Evolutionary conservation across 2,888 invertebrate genomes (phyloP).

Genomic region (Shargacucullia verbasci): DNA sequence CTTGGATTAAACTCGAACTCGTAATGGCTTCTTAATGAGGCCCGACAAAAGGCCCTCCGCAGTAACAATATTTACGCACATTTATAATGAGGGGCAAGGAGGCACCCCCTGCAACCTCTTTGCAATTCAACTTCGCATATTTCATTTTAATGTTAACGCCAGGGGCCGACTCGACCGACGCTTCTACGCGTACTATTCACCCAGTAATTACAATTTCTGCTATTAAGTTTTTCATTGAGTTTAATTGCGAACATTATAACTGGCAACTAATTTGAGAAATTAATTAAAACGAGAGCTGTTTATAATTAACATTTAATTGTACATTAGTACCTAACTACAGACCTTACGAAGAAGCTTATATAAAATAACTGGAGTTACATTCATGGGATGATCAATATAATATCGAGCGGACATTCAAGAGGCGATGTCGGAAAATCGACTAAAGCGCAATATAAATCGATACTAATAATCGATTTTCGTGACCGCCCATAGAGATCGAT

Average conservation of each 20-base stretch:
- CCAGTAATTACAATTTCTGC: slow-evolving; percentile 55
- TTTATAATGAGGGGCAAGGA: slow-evolving; percentile 73
- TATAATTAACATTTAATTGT: slow-evolving; percentile 82
- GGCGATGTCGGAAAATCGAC: slow-evolving; percentile 20
- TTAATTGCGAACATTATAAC: slow-evolving; percentile 49
- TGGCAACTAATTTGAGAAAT: slow-evolving; percentile 31
- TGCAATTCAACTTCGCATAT: slow-evolving; percentile 68
- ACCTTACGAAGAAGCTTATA: slow-evolving; percentile 75
- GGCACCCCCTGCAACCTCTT: slow-evolving; percentile 53
- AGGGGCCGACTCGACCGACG: slow-evolving; percentile 17
- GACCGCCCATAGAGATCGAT: slow-evolving; percentile 30
- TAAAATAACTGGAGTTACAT: slow-evolving; percentile 67
- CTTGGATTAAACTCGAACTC: slow-evolving; percentile 61
- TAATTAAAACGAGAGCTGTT: slow-evolving; percentile 55
- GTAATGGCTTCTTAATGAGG: slow-evolving; percentile 81
- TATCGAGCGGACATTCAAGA: slow-evolving; percentile 35
- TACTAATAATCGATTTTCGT: slow-evolving; percentile 22
- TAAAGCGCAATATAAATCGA: slow-evolving; percentile 8
- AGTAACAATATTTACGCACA: slow-evolving; percentile 78
- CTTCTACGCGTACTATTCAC: slow-evolving; percentile 25
- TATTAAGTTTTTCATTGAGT: slow-evolving; percentile 52
- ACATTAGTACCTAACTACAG: slow-evolving; percentile 76
- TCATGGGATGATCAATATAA: slow-evolving; percentile 49
- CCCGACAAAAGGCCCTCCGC: slow-evolving; percentile 67
- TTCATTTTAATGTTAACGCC: slow-evolving; percentile 71